A percentile compares a stretch with the other conserved stretches of the same genome.
These are phyloP conservation scores for Ganaspis brasiliensis DNA, from an alignment of 2,888 invertebrate species.

Conservation along the genomic window DNA sequence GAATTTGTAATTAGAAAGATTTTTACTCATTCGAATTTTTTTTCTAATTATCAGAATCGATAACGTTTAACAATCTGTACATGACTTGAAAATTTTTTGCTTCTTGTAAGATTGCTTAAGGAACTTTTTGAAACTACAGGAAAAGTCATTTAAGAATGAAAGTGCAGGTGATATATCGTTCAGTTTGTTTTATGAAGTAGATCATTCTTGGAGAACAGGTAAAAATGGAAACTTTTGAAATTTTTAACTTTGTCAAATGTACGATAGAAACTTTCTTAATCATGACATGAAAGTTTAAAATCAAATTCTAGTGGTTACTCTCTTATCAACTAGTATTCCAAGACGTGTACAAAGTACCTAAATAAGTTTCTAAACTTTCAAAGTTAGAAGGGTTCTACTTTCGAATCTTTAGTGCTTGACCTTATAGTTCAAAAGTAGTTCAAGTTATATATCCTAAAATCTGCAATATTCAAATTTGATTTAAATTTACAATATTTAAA, in stretches of 20 bases:
- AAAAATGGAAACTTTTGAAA: neutral
- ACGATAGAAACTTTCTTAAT: conserved; percentile 31
- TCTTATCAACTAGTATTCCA: conserved; percentile 24
- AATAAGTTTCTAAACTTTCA: neutral
- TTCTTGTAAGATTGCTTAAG: neutral
- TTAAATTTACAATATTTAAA: too few species aligned
- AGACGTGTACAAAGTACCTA: conserved; percentile 6
- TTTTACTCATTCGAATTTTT: too few species aligned
- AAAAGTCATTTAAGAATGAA: neutral
- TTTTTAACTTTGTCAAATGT: conserved; percentile 10
- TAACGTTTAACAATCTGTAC: neutral
- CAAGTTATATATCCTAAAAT: neutral
- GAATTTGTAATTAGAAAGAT: too few species aligned
- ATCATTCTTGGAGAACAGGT: neutral
- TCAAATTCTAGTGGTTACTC: conserved; percentile 16
- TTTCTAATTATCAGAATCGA: too few species aligned
- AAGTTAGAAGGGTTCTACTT: conserved; percentile 20
- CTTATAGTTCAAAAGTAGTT: conserved; percentile 10
- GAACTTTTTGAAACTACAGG: neutral
- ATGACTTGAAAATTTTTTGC: neutral
- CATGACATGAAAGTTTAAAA: neutral
- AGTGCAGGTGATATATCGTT: neutral
- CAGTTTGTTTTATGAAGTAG: conserved; percentile 1
- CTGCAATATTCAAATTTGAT: too few species aligned
- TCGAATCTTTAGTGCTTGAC: neutral